Percentiles rank a stretch among this genome's conserved stretches.
phyloP scores from a whole-genome alignment of 1,140 invertebrate species.

The Tetramorium simillimum region DNA sequence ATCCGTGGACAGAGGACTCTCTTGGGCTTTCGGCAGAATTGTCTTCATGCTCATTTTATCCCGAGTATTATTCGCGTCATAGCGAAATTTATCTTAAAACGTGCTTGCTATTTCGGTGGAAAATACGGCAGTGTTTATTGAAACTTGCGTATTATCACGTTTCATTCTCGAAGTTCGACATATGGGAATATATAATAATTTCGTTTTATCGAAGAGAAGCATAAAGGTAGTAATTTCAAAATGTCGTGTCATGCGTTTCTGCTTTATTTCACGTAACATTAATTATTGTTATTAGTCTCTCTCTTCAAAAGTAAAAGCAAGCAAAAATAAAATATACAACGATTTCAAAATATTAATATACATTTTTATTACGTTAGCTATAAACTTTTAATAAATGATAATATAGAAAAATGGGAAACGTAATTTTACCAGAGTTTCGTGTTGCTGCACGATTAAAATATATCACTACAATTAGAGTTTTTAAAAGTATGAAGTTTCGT shows the following conservation, averaged over 20 bases:
- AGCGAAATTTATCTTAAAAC: slow-evolving; percentile 22
- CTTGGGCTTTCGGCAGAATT: not conserved
- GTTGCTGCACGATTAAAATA: not conserved
- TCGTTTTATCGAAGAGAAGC: not conserved
- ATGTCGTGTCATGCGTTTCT: not conserved
- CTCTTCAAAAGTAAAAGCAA: not conserved
- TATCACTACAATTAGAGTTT: not conserved
- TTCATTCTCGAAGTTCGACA: not conserved
- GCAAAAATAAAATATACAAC: not conserved
- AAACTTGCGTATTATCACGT: not conserved
- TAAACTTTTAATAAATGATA: too few relatives aligned
- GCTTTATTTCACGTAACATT: not conserved
- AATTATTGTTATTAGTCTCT: not conserved
- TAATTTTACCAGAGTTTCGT: not conserved
- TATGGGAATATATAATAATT: not conserved
- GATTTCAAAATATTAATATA: not conserved
- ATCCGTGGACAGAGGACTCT: not conserved
- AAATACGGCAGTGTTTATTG: not conserved
- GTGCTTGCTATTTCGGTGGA: not conserved
- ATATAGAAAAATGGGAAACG: too few relatives aligned
- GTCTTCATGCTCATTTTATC: slow-evolving; percentile 1
- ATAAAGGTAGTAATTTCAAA: not conserved
- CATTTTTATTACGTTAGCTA: not conserved
- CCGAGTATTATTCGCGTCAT: not conserved
- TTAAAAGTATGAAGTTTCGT: not conserved